Conservation (phyloP, 2,797 vertebrate species). For the Amblyopsis hoosieri region DNA sequence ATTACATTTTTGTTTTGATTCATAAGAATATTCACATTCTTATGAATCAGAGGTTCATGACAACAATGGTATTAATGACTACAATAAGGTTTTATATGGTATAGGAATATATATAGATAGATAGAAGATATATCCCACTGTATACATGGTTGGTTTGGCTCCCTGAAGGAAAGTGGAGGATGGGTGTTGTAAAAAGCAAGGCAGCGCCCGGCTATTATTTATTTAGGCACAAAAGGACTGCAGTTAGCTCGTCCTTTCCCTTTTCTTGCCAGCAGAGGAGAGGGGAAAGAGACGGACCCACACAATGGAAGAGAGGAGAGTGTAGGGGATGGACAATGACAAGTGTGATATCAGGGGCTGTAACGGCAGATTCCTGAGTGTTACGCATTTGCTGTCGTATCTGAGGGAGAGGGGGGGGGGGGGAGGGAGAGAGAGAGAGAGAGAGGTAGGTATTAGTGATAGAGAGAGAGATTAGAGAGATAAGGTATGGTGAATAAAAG, state of each 20-base stretch:
- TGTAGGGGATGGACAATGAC: slow-evolving; percentile 16
- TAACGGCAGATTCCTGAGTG: slow-evolving; percentile 62
- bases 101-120: too few species aligned
- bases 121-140: too few species aligned
- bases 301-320: slow-evolving; percentile 43
- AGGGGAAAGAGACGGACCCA: slow-evolving; percentile 29
- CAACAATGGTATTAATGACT: too few species aligned
- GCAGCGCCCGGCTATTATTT: slow-evolving; percentile 63
- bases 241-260: slow-evolving; percentile 42
- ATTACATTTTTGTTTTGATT: too few species aligned
- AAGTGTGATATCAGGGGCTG: slow-evolving; percentile 45
- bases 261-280: slow-evolving; percentile 33
- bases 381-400: slow-evolving; percentile 64
- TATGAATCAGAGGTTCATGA: too few species aligned
- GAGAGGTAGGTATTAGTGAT: slow-evolving; percentile 3
- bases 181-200: slow-evolving; percentile 58
- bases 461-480: background rate
- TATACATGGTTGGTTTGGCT: slow-evolving; percentile 34
- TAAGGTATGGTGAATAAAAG: slow-evolving; percentile 1
- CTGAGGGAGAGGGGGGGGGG: slow-evolving; percentile 12
- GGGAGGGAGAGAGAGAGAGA: slow-evolving; percentile 8
- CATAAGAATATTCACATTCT: too few species aligned
- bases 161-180: slow-evolving; percentile 56
- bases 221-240: slow-evolving; percentile 63
- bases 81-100: too few species aligned